Evolutionary conservation across 1,140 invertebrate species (phyloP).

Genomic region (Solenopsis fugax): DNA sequence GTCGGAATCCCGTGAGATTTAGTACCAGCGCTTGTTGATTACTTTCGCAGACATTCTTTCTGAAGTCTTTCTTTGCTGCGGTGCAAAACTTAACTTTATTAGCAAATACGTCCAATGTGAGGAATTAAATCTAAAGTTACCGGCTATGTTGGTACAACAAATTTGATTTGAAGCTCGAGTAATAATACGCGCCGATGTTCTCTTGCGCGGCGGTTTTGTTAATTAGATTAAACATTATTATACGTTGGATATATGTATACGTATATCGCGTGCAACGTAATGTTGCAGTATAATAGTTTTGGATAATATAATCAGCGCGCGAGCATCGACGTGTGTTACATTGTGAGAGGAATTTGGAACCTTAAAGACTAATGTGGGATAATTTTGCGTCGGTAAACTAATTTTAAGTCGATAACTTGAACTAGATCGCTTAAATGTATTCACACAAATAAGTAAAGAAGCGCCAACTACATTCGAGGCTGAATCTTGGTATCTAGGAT

Average conservation of each 20-base stretch:
- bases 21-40: constrained; percentile 26
- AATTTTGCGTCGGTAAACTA: background rate
- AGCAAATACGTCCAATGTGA: background rate
- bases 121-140: constrained; percentile 19
- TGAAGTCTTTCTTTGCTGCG: background rate
- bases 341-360: constrained; percentile 18
- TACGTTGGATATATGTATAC: background rate
- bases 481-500: too few relatives aligned
- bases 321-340: background rate
- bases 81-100: constrained; percentile 16
- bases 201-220: background rate
- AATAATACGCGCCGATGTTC: background rate
- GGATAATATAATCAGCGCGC: background rate
- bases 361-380: background rate
- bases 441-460: too few relatives aligned
- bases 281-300: constrained; percentile 12
- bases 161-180: constrained; percentile 24
- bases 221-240: constrained; percentile 26
- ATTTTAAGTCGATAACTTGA: background rate
- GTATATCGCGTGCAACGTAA: background rate
- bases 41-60: constrained; percentile 41
- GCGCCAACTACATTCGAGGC: too few relatives aligned
- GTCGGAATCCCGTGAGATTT: constrained; percentile 1
- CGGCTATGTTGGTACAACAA: background rate
- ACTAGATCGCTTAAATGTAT: too few relatives aligned